phyloP scores from a whole-genome alignment of 2,113 vertebrate species.

The Pteropus alecto region DNA sequence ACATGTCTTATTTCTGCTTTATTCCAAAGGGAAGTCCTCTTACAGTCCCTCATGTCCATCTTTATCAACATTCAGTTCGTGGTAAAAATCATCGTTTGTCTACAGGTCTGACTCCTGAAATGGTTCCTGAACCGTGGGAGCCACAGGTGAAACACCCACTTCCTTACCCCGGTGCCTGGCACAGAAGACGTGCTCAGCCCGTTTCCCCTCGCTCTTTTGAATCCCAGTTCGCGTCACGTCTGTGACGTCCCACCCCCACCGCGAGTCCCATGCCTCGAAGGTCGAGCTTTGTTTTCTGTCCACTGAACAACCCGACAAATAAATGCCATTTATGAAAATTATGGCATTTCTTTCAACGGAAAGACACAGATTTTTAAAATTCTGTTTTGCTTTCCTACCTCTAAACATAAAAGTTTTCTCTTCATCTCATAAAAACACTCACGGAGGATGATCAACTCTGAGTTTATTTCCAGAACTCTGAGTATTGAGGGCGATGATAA shows the following conservation, averaged over 20 bases:
- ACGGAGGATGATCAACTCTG: background rate
- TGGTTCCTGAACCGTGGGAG: background rate
- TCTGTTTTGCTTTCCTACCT: background rate
- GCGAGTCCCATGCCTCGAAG: background rate
- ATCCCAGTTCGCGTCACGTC: background rate
- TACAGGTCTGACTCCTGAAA: background rate
- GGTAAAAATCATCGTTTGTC: too few species aligned
- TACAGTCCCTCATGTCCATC: accelerated
- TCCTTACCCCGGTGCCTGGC: background rate
- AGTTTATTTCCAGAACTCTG: background rate
- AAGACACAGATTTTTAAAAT: background rate
- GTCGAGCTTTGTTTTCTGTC: background rate
- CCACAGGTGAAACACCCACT: too few species aligned
- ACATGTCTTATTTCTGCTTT: background rate
- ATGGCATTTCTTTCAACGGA: background rate
- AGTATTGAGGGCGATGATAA: background rate
- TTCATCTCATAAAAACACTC: background rate
- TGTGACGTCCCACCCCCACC: background rate
- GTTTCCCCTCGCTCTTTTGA: background rate
- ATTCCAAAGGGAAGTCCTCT: background rate
- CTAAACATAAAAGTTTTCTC: background rate
- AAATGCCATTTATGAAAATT: background rate
- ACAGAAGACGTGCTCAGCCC: background rate
- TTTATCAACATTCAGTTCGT: too few species aligned
- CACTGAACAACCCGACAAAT: background rate